Evolutionary conservation across 2,888 invertebrate species (phyloP), one percentile per base, ranked within the genome.

Genomic region (Muscina levida): DNA sequence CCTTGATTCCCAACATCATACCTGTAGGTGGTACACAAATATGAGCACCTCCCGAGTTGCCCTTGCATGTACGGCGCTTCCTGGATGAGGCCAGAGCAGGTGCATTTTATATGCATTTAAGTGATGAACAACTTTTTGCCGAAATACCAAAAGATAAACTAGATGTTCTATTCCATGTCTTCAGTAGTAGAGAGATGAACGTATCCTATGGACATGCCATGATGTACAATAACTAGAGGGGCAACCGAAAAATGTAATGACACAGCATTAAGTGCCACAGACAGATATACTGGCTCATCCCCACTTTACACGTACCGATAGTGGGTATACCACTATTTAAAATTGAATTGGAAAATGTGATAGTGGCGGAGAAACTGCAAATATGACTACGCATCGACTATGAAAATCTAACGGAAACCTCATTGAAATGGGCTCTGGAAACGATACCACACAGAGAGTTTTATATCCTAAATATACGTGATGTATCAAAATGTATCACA

Each of bases 1-100:
- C 92, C 0, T 83, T 88, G 1, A 86, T 91, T 6, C 90, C 91
- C 2, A 91, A 91, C 13, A 87, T 92, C 10, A 87, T 93, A 3
- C 91, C 92, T 48, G 91, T 93, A 0, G 93, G 92, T 0, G 93
- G 93, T 8, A 84, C 92, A 11, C 93, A 93, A 76, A 90, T 93
- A 31, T 88, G 89, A 6, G 88, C 87, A 10, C 86, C 89, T 0
- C 89, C 90, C 65, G 86, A 87, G 13, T 82, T 91, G 56, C 87
- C 89, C 17, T 88, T 90, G 88, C 88, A 91, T 59, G 83, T 92
- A 0, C 87, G 90, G 62, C 87, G 89, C 10, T 91, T 90, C 70
- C 81, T 92, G n/a, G 91, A 91, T 66, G 90, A 89, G 65, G 87
- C 91, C 1, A 85, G 88, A 0, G 76, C 88, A 1, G 92, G 92